These are phyloP conservation scores for Heliconius aoede DNA, from an alignment of 2,888 invertebrate species.

Conservation along the genomic window DNA sequence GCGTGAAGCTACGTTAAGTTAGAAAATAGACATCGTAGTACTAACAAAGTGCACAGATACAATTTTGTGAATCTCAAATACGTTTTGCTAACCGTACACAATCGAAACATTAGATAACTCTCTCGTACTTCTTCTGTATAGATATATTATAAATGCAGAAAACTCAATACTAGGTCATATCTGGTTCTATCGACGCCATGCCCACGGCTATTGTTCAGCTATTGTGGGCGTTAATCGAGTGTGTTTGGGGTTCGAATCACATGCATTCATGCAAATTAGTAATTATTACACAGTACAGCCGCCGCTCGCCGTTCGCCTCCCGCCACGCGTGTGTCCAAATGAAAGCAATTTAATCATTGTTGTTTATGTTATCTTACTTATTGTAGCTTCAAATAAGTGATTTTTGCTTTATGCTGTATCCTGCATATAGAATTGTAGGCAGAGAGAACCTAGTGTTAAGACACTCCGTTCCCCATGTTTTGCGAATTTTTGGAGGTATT, in stretches of 20 bases:
- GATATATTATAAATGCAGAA: slow-evolving; percentile 22
- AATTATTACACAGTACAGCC: slow-evolving; percentile 38
- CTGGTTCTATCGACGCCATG: slow-evolving; percentile 17
- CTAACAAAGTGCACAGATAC: background rate
- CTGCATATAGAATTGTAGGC: background rate
- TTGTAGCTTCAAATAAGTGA: background rate
- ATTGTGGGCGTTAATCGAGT: slow-evolving; percentile 39
- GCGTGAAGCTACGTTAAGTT: no score
- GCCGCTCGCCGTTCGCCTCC: slow-evolving; percentile 7
- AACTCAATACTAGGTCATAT: slow-evolving; percentile 22
- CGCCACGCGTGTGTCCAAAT: slow-evolving; percentile 31
- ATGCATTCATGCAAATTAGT: slow-evolving; percentile 44
- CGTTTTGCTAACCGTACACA: background rate
- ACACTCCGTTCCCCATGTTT: no score
- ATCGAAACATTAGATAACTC: background rate
- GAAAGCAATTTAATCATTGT: slow-evolving; percentile 31
- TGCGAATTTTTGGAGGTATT: no score
- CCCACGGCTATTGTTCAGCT: slow-evolving; percentile 36
- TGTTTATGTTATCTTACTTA: slow-evolving; percentile 6
- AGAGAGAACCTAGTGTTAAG: no score
- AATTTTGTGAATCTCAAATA: no score
- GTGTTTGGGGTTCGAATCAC: slow-evolving; percentile 41
- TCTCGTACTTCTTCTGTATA: background rate
- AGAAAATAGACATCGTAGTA: background rate
- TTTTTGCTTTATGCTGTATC: background rate